Evolutionary conservation across 2,888 invertebrate genomes (phyloP), one percentile per base, ranked within the genome.

Genomic region (Muscina levida): DNA sequence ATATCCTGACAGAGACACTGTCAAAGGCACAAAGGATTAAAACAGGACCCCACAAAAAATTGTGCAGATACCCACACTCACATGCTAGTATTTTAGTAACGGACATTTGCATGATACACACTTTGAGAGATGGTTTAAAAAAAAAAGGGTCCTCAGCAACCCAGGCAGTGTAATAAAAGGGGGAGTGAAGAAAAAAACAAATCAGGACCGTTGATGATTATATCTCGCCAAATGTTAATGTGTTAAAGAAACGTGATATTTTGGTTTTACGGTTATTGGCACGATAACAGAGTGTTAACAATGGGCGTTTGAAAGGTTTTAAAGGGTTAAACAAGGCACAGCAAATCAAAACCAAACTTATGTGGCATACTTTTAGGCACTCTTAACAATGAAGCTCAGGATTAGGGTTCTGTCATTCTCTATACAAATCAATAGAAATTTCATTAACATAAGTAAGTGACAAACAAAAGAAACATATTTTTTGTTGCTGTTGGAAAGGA

Each of bases 231-330:
- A 53, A 53, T 39, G 59, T 2, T 37, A 17, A 59, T 59, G 59
- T 1, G 37, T 11, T 39, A 4, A 11, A 19, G 59, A 19, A 62
- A 62, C 42, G 62, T 31, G 3, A 42, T 37, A 19, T 37, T 31
- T 17, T 15, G 53, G 8, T 59, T 59, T 37, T 37, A 62, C 39
- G 62, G 37, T 62, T 62, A 62, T 19, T 15, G 22, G 22, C 42
- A 62, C 19, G 42, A 22, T 62, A 62, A 62, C 11, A 26, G 42
- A 22, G 42, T 62, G 62, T 62, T 62, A 42, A 62, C 62, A 62
- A 19, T 13, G 6, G 46, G 11, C 13, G 53, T 19, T 39, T 53
- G 68, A 24, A n/a, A n/a, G 68, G 13, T 70, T 53, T 53, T 70
- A 70, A 31, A 15, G 51, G 67, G 26, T 48, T 46, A 66, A 66